Evolutionary conservation across 2,113 vertebrate species (phyloP).

Genomic region (Grallaria varia): DNA sequence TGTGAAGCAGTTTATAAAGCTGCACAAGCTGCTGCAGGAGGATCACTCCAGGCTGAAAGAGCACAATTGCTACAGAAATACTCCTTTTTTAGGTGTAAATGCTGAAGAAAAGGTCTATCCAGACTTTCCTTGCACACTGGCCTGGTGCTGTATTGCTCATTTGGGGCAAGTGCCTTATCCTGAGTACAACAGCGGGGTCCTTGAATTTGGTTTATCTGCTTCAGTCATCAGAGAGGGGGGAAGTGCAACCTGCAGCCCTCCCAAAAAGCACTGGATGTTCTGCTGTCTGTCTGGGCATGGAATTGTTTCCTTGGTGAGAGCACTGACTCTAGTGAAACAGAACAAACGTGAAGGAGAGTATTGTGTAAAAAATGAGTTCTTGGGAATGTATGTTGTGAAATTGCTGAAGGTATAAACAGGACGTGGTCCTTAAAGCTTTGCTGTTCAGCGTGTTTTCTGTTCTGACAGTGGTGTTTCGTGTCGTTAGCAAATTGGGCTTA

Average conservation of each 20-base stretch:
- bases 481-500: neutral
- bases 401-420: neutral
- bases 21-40: neutral
- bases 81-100: neutral
- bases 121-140: neutral
- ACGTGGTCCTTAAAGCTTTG: neutral
- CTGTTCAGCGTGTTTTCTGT: neutral
- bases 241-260: neutral
- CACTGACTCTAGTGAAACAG: neutral
- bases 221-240: neutral
- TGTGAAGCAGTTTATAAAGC: neutral
- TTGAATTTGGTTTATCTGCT: neutral
- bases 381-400: neutral
- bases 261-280: neutral
- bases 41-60: neutral
- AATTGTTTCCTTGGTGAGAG: neutral
- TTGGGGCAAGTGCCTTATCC: slow-evolving; percentile 21
- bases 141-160: neutral
- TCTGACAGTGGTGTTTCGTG: neutral
- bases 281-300: neutral
- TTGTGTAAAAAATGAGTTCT: neutral
- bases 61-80: neutral
- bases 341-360: neutral
- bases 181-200: neutral
- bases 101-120: neutral